Percentiles rank a stretch among this genome's conserved stretches.
Evolutionary conservation across 2,797 vertebrate species (phyloP).

Genomic region (Clarias pachynema): DNA sequence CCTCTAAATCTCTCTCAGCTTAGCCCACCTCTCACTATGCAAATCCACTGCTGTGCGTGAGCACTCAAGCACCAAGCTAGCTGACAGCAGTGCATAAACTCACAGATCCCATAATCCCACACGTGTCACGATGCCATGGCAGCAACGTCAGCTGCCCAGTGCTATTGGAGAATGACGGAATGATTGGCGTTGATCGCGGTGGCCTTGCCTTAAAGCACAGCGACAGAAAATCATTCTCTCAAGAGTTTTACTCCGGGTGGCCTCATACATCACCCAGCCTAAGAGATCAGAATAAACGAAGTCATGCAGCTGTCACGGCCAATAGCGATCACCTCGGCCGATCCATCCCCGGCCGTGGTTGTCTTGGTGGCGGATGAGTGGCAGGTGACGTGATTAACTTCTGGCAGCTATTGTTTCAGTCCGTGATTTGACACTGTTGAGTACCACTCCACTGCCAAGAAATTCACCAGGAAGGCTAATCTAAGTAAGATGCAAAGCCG

Average conservation of each 20-base stretch:
- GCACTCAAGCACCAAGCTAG: slow-evolving; percentile 25
- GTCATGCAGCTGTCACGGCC: slow-evolving; percentile 46
- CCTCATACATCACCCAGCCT: slow-evolving; percentile 22
- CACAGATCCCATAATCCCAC: slow-evolving; percentile 20
- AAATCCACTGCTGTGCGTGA: slow-evolving; percentile 50
- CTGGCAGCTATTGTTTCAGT: slow-evolving; percentile 21
- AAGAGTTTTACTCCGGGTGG: slow-evolving; percentile 1
- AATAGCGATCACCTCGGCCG: slow-evolving; percentile 20
- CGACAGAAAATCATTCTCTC: slow-evolving; percentile 19
- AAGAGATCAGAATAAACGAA: slow-evolving; percentile 42
- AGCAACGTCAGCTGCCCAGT: not conserved
- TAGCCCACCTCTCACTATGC: slow-evolving; percentile 54
- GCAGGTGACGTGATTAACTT: slow-evolving; percentile 45
- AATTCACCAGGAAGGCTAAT: not conserved
- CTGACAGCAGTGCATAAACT: slow-evolving; percentile 28
- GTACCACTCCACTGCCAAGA: not conserved
- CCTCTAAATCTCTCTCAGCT: slow-evolving; percentile 36
- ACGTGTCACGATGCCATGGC: slow-evolving; percentile 17
- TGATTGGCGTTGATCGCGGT: slow-evolving; percentile 18
- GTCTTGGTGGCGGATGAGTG: slow-evolving; percentile 31
- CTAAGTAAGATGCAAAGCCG: not conserved
- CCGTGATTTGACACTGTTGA: not conserved
- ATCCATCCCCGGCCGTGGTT: slow-evolving; percentile 32
- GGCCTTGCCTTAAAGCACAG: slow-evolving; percentile 22
- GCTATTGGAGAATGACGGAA: slow-evolving; percentile 13